Evolutionary conservation across 2,797 vertebrate genomes (phyloP).

Genomic region (Clamator glandarius): DNA sequence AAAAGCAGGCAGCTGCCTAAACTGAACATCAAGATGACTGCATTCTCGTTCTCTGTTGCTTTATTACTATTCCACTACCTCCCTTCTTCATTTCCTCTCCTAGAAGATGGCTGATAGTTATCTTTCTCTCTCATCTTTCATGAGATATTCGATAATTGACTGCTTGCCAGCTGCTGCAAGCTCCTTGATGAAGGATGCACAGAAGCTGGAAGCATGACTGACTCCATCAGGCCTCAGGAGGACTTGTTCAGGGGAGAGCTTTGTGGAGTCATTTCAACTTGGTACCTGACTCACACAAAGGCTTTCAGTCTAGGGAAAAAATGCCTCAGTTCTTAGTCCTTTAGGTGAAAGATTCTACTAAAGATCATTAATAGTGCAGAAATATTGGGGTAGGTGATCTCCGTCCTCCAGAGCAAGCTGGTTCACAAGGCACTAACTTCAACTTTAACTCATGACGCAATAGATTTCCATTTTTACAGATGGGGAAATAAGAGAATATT

Average conservation of each 20-base stretch:
- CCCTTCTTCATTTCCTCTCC: neutral
- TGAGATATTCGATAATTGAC: neutral
- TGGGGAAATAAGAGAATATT: neutral
- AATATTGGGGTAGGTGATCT: neutral
- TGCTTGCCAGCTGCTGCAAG: neutral
- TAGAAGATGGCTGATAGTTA: neutral
- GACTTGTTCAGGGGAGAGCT: neutral
- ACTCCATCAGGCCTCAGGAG: neutral
- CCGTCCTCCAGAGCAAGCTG: neutral
- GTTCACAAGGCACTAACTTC: neutral
- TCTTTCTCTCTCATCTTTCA: neutral
- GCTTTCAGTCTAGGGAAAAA: neutral
- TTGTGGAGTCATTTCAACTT: neutral
- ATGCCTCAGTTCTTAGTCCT: fast-evolving
- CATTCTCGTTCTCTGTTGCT: neutral
- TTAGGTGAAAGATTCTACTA: neutral
- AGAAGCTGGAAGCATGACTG: neutral
- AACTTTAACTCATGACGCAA: neutral
- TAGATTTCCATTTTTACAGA: conserved; percentile 8
- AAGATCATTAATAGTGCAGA: neutral
- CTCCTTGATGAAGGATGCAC: neutral
- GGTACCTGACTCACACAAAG: neutral
- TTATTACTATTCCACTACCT: neutral
- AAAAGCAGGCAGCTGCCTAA: conserved; percentile 18
- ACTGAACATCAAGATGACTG: neutral